Evolutionary conservation across 2,113 vertebrate species (phyloP).

Genomic region (Rafetus swinhoei): DNA sequence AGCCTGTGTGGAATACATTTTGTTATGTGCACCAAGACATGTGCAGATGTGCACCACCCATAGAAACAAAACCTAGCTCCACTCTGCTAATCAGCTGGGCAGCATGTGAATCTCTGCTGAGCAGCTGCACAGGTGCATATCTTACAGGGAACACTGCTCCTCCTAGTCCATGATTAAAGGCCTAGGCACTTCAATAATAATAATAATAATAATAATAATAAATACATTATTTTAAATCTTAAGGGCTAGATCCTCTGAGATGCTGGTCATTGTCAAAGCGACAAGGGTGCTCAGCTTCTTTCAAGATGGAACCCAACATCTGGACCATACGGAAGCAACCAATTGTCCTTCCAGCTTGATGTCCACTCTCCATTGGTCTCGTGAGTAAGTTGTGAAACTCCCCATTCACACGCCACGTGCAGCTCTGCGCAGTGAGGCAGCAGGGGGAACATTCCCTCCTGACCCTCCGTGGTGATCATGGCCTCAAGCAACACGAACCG

Average conservation of each 20-base stretch:
- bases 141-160: too few species aligned
- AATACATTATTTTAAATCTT: background rate
- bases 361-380: background rate
- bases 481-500: rapidly evolving
- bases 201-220: background rate
- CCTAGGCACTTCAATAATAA: background rate
- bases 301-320: rapidly evolving
- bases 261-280: rapidly evolving
- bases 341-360: background rate
- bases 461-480: background rate
- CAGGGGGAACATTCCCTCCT: background rate
- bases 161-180: background rate
- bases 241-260: rapidly evolving
- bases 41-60: too few species aligned
- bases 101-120: too few species aligned
- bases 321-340: background rate
- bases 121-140: too few species aligned
- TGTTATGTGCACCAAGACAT: too few species aligned
- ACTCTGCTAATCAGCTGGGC: too few species aligned
- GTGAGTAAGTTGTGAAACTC: background rate
- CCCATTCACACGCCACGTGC: rapidly evolving
- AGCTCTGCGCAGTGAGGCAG: background rate
- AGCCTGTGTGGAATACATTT: too few species aligned
- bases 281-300: background rate
- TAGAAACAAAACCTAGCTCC: too few species aligned